Conservation (phyloP, 2,113 vertebrate genomes). For the Corapipo altera region DNA sequence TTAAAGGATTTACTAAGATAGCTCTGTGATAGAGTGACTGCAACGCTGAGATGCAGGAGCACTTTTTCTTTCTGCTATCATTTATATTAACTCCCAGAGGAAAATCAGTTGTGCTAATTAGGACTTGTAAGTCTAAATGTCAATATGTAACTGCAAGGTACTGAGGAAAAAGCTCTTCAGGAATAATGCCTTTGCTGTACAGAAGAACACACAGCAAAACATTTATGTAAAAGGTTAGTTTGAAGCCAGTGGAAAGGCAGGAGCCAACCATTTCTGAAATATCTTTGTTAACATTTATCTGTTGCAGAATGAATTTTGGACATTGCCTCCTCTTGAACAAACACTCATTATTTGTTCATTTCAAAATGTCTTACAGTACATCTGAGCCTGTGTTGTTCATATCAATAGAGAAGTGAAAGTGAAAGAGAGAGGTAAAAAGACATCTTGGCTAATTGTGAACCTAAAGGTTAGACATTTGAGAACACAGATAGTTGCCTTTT, state of each 20-base stretch:
- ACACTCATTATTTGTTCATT: not conserved
- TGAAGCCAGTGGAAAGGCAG: not conserved
- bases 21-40: not conserved
- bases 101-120: constrained; percentile 39
- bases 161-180: not conserved
- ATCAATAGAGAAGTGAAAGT: not conserved
- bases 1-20: not conserved
- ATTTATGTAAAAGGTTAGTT: not conserved
- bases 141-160: not conserved
- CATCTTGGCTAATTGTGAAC: not conserved
- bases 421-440: not conserved
- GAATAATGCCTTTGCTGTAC: not conserved
- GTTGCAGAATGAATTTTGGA: not conserved
- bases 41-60: not conserved
- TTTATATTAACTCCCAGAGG: constrained; percentile 29
- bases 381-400: not conserved
- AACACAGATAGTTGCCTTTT: not conserved
- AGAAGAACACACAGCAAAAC: not conserved
- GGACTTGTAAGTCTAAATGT: constrained; percentile 27
- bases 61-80: not conserved
- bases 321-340: not conserved
- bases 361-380: not conserved
- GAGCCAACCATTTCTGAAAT: not conserved
- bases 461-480: not conserved
- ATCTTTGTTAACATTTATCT: not conserved